A percentile compares a stretch with the other conserved stretches of the same genome.
Evolutionary conservation across 2,797 vertebrate genomes (phyloP).

Genomic region (Oryzias sinensis): DNA sequence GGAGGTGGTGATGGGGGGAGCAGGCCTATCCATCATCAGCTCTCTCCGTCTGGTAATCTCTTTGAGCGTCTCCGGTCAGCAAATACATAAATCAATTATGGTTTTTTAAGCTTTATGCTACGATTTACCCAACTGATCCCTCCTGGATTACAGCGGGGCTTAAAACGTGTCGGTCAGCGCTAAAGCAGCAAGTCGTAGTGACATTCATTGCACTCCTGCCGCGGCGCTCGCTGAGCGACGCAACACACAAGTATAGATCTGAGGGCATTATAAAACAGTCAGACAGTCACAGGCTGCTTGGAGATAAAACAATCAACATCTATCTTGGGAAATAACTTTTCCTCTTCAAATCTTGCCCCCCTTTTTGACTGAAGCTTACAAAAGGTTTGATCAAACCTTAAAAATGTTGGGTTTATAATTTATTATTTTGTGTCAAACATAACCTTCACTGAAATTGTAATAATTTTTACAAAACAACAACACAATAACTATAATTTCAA

Average conservation of each 20-base stretch:
- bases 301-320: not conserved
- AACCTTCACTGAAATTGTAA: no score
- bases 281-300: constrained; percentile 14
- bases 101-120: constrained; percentile 83
- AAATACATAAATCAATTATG: constrained; percentile 87
- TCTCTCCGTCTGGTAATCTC: constrained; percentile 71
- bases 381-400: not conserved
- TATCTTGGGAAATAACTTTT: not conserved
- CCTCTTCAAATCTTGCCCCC: not conserved
- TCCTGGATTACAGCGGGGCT: constrained; percentile 77
- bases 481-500: no score
- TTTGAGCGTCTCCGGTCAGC: constrained; percentile 78
- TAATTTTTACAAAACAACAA: no score
- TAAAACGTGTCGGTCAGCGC: constrained; percentile 65
- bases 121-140: constrained; percentile 82
- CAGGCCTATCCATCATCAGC: constrained; percentile 74
- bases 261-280: not conserved
- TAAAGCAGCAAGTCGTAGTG: constrained; percentile 56
- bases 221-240: constrained; percentile 32
- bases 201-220: constrained; percentile 59
- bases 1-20: constrained; percentile 25
- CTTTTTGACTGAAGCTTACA: not conserved
- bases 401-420: no score
- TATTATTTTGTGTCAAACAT: no score
- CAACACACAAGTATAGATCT: constrained; percentile 29